These are phyloP conservation scores for Drosophila pseudoananassae DNA, from an alignment of 1,140 invertebrate genomes.

Conservation along the genomic window DNA sequence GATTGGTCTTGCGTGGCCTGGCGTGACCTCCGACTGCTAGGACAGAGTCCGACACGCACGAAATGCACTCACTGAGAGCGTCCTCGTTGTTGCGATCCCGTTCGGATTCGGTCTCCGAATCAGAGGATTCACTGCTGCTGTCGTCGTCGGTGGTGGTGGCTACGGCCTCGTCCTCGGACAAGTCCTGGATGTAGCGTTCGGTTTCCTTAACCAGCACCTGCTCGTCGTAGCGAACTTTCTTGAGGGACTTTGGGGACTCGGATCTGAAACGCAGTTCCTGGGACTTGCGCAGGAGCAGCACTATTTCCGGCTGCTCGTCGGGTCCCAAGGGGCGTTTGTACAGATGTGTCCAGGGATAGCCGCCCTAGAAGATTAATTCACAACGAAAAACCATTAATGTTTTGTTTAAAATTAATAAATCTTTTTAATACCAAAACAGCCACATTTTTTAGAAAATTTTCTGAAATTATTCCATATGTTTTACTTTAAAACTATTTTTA, in stretches of 20 bases:
- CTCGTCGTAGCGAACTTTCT: conserved; percentile 81
- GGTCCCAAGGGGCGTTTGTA: conserved; percentile 85
- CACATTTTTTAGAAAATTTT: neutral
- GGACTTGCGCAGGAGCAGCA: conserved; percentile 78
- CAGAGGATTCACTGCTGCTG: conserved; percentile 62
- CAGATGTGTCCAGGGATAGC: conserved; percentile 89
- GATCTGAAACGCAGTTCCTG: conserved; percentile 79
- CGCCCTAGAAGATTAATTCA: conserved; percentile 83
- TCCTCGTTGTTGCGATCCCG: conserved; percentile 67
- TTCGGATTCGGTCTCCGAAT: conserved; percentile 59
- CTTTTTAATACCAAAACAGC: no score
- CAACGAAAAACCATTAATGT: neutral
- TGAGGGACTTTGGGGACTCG: conserved; percentile 80
- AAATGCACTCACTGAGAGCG: conserved; percentile 78
- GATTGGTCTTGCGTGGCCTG: conserved; percentile 65
- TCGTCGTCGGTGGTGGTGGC: conserved; percentile 55
- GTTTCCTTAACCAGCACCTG: conserved; percentile 80
- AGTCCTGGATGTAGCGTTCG: conserved; percentile 79
- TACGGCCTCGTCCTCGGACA: conserved; percentile 72
- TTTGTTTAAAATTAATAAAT: neutral
- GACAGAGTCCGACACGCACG: conserved; percentile 80
- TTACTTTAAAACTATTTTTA: neutral
- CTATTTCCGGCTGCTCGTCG: conserved; percentile 84
- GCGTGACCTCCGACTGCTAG: conserved; percentile 71
- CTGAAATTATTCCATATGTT: conserved; percentile 1